These are phyloP conservation scores for Vesta saturnalis DNA, from an alignment of 2,888 invertebrate genomes.

Conservation along the genomic window DNA sequence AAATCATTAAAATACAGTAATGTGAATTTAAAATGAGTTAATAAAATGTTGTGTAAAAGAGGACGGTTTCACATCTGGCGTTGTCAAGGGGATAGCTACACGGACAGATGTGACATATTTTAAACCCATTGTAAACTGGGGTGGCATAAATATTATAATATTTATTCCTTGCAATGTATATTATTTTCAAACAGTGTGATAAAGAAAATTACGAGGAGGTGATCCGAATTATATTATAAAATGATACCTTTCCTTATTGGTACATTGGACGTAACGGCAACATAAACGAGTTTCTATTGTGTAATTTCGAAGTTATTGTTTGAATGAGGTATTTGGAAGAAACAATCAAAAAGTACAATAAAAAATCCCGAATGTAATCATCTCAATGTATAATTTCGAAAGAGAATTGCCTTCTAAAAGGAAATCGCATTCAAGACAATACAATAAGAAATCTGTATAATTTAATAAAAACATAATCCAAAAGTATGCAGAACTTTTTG, in stretches of 20 bases:
- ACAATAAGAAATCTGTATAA: constrained; percentile 45
- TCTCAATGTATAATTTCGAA: constrained; percentile 26
- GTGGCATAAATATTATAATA: constrained; percentile 36
- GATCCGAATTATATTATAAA: too few species aligned
- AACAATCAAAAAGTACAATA: constrained; percentile 26
- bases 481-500: constrained; percentile 43
- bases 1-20: not conserved
- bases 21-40: constrained; percentile 33
- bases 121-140: constrained; percentile 43
- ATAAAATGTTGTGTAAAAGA: constrained; percentile 42
- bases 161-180: too few species aligned
- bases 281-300: constrained; percentile 20
- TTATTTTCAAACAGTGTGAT: too few species aligned
- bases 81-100: constrained; percentile 48
- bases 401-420: constrained; percentile 30
- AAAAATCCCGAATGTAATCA: constrained; percentile 20
- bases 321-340: not conserved
- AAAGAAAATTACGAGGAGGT: too few species aligned
- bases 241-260: not conserved
- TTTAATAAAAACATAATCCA: constrained; percentile 48
- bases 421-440: constrained; percentile 37
- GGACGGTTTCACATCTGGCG: constrained; percentile 44
- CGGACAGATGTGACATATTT: constrained; percentile 51
- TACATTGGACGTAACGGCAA: constrained; percentile 15
- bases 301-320: constrained; percentile 20